Conservation (phyloP, 2,113 vertebrate genomes). For the Casuarius casuarius region DNA sequence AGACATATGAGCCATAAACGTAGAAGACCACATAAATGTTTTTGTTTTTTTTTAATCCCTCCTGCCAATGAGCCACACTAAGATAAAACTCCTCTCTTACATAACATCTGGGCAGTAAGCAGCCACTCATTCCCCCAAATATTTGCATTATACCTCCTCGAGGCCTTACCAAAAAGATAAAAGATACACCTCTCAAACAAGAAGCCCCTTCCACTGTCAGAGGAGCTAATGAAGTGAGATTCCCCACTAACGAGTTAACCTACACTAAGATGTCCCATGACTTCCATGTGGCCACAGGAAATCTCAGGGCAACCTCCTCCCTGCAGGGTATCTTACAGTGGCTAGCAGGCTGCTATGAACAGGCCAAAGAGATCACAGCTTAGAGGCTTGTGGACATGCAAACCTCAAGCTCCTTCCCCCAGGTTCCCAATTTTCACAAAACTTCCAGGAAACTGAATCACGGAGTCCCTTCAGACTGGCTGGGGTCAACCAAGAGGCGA, state of each 20-base stretch:
- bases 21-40: background rate
- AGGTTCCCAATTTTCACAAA: background rate
- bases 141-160: background rate
- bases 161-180: background rate
- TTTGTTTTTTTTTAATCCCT: background rate
- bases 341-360: background rate
- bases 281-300: background rate
- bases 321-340: background rate
- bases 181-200: background rate
- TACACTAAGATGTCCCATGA: background rate
- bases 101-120: background rate
- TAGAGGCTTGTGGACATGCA: background rate
- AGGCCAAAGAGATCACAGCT: background rate
- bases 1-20: rapidly evolving
- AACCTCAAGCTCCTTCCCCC: background rate
- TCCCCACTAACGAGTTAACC: background rate
- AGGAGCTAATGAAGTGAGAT: background rate
- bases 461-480: background rate
- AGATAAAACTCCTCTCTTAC: background rate
- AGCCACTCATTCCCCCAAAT: background rate
- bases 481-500: background rate
- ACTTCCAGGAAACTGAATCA: background rate
- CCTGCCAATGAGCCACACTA: background rate
- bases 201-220: background rate
- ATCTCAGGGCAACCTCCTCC: background rate